A percentile compares a stretch with the other conserved stretches of the same genome.
phyloP scores from a whole-genome alignment of 2,888 invertebrate species.

The Sphaerophoria rueppellii region DNA sequence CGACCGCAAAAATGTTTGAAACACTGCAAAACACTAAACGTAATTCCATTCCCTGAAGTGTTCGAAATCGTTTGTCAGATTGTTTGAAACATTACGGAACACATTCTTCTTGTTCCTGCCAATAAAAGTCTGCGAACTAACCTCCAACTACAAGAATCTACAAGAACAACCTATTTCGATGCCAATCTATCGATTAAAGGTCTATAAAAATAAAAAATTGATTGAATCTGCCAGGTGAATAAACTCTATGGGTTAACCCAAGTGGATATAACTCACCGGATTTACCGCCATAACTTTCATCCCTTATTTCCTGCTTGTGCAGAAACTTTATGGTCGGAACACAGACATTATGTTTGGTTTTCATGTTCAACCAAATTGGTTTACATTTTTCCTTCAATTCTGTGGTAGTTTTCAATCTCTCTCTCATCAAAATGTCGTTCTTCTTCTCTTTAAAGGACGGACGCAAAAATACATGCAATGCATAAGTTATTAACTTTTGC shows the following conservation, averaged over 20 bases:
- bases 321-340: background rate
- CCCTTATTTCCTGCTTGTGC: background rate
- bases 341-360: background rate
- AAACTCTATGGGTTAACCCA: conserved; percentile 3
- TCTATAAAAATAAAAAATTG: conserved; percentile 19
- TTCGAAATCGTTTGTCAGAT: background rate
- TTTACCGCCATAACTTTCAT: background rate
- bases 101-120: background rate
- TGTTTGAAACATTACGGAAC: conserved; percentile 14
- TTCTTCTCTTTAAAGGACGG: no score
- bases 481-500: no score
- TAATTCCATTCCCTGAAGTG: background rate
- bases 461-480: no score
- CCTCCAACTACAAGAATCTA: background rate
- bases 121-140: background rate
- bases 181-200: conserved; percentile 16
- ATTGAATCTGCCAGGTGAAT: conserved; percentile 10
- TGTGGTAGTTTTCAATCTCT: no score
- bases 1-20: background rate
- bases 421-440: no score
- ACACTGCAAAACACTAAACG: background rate
- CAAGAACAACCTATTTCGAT: conserved; percentile 4
- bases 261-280: background rate
- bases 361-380: background rate
- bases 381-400: no score